A percentile compares a stretch with the other conserved stretches of the same genome.
Evolutionary conservation across 1,140 invertebrate species (phyloP).

Genomic region (Aphis gossypii): DNA sequence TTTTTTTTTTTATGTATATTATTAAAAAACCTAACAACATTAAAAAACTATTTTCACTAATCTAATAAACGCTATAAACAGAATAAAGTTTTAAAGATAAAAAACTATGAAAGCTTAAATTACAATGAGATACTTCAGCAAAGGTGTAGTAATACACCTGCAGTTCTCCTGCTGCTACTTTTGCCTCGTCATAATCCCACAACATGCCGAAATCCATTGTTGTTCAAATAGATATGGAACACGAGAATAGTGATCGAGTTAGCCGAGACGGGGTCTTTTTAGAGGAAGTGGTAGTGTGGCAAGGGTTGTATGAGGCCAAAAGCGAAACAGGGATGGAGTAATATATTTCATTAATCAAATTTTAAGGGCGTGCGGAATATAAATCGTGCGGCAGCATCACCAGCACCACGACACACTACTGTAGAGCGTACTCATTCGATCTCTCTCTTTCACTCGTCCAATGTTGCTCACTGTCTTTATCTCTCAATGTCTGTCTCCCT

Average conservation of each 20-base stretch:
- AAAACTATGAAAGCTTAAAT: not conserved
- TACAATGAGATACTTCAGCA: not conserved
- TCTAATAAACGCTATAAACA: not conserved
- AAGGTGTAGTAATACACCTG: not conserved
- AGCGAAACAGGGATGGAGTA: conserved; percentile 15
- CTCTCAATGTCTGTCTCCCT: not conserved
- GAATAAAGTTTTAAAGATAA: not conserved
- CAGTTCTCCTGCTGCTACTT: not conserved
- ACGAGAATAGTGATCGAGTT: conserved; percentile 18
- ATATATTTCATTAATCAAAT: conserved; percentile 57
- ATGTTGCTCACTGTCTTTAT: not conserved
- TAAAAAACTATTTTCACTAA: not conserved
- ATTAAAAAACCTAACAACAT: not conserved
- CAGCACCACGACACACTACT: not conserved
- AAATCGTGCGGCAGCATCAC: not conserved
- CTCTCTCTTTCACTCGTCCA: not conserved
- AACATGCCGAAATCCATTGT: conserved; percentile 25
- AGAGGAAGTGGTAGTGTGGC: too few species aligned
- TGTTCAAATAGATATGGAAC: conserved; percentile 14
- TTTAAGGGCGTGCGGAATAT: conserved; percentile 38
- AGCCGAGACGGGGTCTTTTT: not conserved
- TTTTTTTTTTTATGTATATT: too few species aligned
- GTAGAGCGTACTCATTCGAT: not conserved
- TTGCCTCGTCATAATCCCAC: not conserved
- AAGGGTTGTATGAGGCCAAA: not conserved